Evolutionary conservation across 2,888 invertebrate species (phyloP), one percentile per base, ranked within the genome.

Genomic region (Orthosia cruda): DNA sequence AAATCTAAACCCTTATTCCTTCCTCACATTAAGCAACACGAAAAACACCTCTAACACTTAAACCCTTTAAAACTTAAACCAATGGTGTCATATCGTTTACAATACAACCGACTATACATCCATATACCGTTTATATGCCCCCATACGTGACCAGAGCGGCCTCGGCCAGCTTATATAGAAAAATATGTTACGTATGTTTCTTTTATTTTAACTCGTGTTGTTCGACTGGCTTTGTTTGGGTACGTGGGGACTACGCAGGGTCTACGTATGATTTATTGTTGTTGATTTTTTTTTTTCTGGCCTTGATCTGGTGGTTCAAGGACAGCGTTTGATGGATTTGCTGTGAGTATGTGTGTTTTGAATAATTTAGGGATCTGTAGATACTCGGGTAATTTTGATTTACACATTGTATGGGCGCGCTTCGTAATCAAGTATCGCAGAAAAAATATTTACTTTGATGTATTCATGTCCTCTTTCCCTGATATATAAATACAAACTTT

Each of bases 161-260:
- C 61, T 61, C 55, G 49, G 20, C 26, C 23, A 26, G 78, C 67
- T 81, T 81, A 66, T 61, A 70, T 54, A 77, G 57, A 68, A 78
- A 71, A 77, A 81, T 77, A 59, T 63, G 20, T 26, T 4, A 47
- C 61, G 13, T 61, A 59, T 77, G 61, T 77, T 77, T 73, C 77
- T 72, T 81, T 81, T 69, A 77, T 81, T 81, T 80, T 54, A 66
- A 77, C 61, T 69, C 58, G 54, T 69, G 66, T 80, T 78, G 63
- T 70, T 65, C 45, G 58, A 32, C 62, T 77, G 77, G 80, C 73
- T 81, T 81, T 78, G 70, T 81, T 66, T 16, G 40, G 77, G n/a
- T 55, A 59, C 62, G 62, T 23, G 45, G 57, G 74, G 73, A 65
- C 73, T 69, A 40, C 52, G 26, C 26, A 3, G 26, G 68, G 66